Evolutionary conservation across 2,113 vertebrate genomes (phyloP), one percentile per base, ranked within the genome.

Genomic region (Laticauda colubrina): DNA sequence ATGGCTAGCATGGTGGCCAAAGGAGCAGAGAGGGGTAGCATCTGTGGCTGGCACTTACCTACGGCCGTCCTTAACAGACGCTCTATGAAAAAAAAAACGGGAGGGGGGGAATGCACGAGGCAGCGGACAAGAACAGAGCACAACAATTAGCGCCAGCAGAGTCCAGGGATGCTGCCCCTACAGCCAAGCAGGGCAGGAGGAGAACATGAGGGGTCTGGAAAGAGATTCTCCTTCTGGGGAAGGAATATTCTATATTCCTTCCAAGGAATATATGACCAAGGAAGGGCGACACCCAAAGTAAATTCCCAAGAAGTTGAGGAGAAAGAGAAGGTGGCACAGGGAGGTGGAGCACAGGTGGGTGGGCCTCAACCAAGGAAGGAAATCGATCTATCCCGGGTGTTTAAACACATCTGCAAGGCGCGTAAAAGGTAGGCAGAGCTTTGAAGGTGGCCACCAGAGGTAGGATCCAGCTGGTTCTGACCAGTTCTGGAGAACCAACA

Each of bases 1-100:
- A 61, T n/a, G 0, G 18, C 88, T 93, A 7, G 88, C 54, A 48
- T 81, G 54, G 61, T 2, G 55, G 14, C 92, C 54, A 9, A 86
- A 93, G 29, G 89, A 93, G 89, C 89, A 87, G 59, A 39, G 57
- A 51, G 69, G 87, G n/a, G 90, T 48, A 43, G 34, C 57, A 87
- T 64, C 48, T 51, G 34, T 20, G 29, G 87, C 0, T 0, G 94
- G 94, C 91, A 96, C 96, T 97, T 97, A 97, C 96, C 97, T 95
- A 94, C 45, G 45, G 94, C 94, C 0, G 2, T 95, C 93, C 0
- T 2, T 4, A 75, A 1, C 12, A 97, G 95, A 93, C 95, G 95
- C 88, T 96, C 97, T 97, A 94, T 57, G 89, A 93, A 9, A 54
- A 23, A 24, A 39, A 69, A n/a, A 89, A 54, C 0, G 39, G 48